A percentile compares a stretch with the other conserved stretches of the same genome.
phyloP scores from a whole-genome alignment of 2,113 vertebrate species.

The Verasper variegatus region DNA sequence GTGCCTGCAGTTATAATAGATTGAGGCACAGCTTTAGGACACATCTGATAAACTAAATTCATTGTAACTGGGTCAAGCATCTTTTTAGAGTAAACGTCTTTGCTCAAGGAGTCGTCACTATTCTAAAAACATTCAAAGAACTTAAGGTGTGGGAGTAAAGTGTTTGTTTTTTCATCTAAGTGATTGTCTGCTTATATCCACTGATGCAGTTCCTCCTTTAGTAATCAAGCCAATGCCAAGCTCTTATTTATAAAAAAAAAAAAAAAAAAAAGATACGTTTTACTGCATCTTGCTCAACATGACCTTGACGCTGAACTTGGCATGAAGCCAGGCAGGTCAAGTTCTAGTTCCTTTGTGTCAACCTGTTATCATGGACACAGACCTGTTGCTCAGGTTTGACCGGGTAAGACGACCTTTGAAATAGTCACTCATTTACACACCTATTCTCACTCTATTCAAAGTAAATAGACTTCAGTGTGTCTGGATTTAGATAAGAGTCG shows the following conservation, averaged over 20 bases:
- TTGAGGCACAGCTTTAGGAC: too few species aligned
- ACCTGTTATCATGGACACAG: background rate
- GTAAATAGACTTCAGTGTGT: background rate
- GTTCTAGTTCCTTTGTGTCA: background rate
- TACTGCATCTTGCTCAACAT: background rate
- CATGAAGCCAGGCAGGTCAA: background rate
- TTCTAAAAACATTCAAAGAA: background rate
- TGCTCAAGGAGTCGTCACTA: background rate
- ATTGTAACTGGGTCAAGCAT: background rate
- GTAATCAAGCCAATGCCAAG: background rate
- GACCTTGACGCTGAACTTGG: background rate
- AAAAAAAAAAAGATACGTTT: background rate
- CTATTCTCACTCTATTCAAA: background rate
- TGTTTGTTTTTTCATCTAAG: background rate
- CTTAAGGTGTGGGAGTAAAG: too few species aligned
- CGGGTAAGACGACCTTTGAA: too few species aligned
- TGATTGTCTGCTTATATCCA: too few species aligned
- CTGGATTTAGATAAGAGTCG: constrained; percentile 30
- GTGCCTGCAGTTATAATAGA: too few species aligned
- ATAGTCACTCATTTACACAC: background rate
- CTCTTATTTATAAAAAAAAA: background rate
- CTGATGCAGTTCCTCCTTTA: background rate
- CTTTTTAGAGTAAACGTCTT: background rate
- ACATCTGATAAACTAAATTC: too few species aligned
- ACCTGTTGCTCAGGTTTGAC: background rate